phyloP scores from a whole-genome alignment of 2,113 vertebrate species.

The Progne subis region DNA sequence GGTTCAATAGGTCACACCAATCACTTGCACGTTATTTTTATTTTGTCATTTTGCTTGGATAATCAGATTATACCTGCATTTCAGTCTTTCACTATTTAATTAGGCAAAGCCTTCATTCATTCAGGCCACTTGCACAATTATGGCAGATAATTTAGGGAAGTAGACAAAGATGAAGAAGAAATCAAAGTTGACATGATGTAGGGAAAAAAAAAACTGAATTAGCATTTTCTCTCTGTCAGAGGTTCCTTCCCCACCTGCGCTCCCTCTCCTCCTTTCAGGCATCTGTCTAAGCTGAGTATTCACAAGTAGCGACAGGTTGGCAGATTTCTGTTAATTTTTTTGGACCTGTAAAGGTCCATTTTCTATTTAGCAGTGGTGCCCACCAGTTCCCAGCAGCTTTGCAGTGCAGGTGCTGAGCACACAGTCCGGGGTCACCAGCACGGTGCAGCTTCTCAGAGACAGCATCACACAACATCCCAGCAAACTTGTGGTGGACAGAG shows the following conservation, averaged over 20 bases:
- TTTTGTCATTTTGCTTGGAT: neutral
- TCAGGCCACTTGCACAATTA: slow-evolving; percentile 3
- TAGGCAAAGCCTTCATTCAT: slow-evolving; percentile 12
- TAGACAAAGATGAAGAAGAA: slow-evolving; percentile 18
- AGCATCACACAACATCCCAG: fast-evolving
- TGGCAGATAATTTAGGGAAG: neutral
- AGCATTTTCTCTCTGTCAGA: neutral
- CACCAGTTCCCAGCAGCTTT: neutral
- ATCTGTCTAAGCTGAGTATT: neutral
- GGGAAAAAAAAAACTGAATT: neutral
- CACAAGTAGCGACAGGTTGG: neutral
- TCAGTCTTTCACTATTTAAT: neutral
- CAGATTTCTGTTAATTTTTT: neutral
- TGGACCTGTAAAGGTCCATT: neutral
- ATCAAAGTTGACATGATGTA: slow-evolving; percentile 20
- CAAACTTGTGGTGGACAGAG: neutral
- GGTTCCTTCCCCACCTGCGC: neutral
- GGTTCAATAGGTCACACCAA: neutral
- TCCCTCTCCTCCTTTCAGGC: neutral
- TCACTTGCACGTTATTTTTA: neutral
- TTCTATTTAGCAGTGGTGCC: neutral
- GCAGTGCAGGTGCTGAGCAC: neutral
- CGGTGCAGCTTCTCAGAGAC: fast-evolving
- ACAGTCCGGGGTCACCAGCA: fast-evolving
- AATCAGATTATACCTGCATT: slow-evolving; percentile 4